Conservation (phyloP, 1,140 invertebrate species). For the Chironomus tepperi region DNA sequence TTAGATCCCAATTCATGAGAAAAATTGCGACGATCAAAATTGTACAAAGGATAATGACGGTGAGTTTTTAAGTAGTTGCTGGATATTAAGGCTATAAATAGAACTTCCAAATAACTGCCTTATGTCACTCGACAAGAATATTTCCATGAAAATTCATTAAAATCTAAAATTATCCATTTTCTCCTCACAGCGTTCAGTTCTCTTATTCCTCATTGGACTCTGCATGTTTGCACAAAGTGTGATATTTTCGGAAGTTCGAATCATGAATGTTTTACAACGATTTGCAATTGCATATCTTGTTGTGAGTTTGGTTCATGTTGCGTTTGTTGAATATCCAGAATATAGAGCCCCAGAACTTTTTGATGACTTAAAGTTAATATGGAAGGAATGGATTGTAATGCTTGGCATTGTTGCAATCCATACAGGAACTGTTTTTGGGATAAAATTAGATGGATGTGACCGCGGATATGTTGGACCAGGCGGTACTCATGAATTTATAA, state of each 20-base stretch:
- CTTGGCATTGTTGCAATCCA: constrained; percentile 27
- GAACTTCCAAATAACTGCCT: too few relatives aligned
- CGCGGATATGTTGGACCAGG: constrained; percentile 86
- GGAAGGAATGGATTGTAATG: neutral
- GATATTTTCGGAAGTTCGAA: constrained; percentile 52
- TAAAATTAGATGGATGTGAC: constrained; percentile 26
- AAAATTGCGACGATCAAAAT: constrained; percentile 51
- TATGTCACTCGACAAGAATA: too few relatives aligned
- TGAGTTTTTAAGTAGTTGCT: too few relatives aligned
- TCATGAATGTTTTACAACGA: constrained; percentile 79
- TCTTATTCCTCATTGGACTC: constrained; percentile 68
- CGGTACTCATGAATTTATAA: constrained; percentile 57
- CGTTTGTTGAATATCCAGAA: constrained; percentile 42
- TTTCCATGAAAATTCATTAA: too few relatives aligned
- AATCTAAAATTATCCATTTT: too few relatives aligned
- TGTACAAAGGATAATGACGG: constrained; percentile 44
- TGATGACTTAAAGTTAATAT: constrained; percentile 28
- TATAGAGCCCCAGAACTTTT: constrained; percentile 32
- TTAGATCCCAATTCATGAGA: constrained; percentile 63
- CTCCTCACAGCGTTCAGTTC: constrained; percentile 48
- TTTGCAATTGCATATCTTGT: constrained; percentile 71
- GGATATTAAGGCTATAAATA: too few relatives aligned
- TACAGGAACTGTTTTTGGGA: constrained; percentile 26
- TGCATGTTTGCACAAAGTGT: constrained; percentile 53
- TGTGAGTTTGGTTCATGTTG: constrained; percentile 56